Evolutionary conservation across 2,797 vertebrate genomes (phyloP).

Genomic region (Coracias cyanogaster): DNA sequence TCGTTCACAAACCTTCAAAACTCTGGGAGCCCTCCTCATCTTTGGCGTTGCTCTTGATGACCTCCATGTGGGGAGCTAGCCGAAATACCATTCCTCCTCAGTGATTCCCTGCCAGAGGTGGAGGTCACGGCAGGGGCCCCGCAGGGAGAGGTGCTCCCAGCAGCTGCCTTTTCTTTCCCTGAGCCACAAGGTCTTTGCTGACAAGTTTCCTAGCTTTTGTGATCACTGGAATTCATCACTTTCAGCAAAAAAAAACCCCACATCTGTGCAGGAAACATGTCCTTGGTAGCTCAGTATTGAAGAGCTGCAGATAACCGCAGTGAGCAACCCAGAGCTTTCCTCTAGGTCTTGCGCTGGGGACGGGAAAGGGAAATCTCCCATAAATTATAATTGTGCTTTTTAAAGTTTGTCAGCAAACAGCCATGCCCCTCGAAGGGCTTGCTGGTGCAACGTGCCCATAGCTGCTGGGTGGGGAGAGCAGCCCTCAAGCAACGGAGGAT

Average conservation of each 20-base stretch:
- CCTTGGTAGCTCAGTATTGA: neutral
- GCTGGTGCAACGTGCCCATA: neutral
- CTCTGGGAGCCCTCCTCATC: neutral
- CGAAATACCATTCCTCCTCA: neutral
- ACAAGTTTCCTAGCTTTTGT: conserved; percentile 2
- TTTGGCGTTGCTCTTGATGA: neutral
- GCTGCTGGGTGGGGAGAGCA: neutral
- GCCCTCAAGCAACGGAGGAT: neutral
- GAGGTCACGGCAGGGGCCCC: neutral
- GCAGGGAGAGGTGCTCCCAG: neutral
- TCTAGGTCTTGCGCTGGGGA: neutral
- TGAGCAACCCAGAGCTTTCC: neutral
- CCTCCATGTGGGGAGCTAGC: neutral
- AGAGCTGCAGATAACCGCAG: neutral
- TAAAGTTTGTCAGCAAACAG: neutral
- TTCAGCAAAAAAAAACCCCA: neutral
- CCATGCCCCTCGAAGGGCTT: neutral
- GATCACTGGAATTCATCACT: conserved; percentile 33
- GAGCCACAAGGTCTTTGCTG: neutral
- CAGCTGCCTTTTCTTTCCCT: conserved; percentile 17
- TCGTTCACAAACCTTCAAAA: neutral
- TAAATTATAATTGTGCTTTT: neutral
- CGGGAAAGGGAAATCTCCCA: neutral
- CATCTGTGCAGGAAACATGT: neutral
- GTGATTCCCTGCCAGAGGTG: neutral